Evolutionary conservation across 2,888 invertebrate genomes (phyloP), one percentile per base, ranked within the genome.

Genomic region (Hemithea aestivaria): DNA sequence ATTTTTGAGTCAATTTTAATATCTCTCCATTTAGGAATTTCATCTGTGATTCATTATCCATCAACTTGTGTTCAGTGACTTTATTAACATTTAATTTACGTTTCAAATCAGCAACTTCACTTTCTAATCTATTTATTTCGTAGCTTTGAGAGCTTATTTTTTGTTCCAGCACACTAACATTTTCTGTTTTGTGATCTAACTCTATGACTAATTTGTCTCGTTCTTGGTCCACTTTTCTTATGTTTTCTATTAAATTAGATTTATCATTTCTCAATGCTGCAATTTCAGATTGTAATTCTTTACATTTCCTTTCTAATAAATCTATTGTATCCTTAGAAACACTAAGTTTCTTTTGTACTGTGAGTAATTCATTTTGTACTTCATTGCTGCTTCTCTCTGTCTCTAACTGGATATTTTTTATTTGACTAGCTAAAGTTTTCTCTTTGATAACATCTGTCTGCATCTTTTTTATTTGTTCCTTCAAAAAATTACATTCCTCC

Each of bases 131-230:
- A 49, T 64, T 69, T 1, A 90, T 81, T 36, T 88, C 87, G 56
- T 83, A 88, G 40, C 89, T 88, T 55, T 91, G 91, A 20, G 87
- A 75, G 57, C 88, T 89, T 0, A 93, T 45, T 51, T 94, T 92
- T 35, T 90, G 88, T 65, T 94, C 93, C 37, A 94, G 61, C 38
- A 85, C 73, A 51, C 88, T 90, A 9, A 91, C 81, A 56, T 84
- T 89, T 72, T 94, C 94, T 8, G 93, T 91, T 73, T 93, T 94
- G 38, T 90, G 88, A 63, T 94, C 94, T 47, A 94, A 65, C 51
- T 91, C 90, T 64, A 91, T 88, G 72, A 92, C 75, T 48, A 89
- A 58, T 66, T 82, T 84, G 70, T 94, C 94, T 54, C 93, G 91
- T 65, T 94, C 94, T 56, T 89, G 89, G 62, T 94, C 94, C 30